These are phyloP conservation scores for Capitulum mitella DNA, from an alignment of 2,888 invertebrate species.

Conservation along the genomic window DNA sequence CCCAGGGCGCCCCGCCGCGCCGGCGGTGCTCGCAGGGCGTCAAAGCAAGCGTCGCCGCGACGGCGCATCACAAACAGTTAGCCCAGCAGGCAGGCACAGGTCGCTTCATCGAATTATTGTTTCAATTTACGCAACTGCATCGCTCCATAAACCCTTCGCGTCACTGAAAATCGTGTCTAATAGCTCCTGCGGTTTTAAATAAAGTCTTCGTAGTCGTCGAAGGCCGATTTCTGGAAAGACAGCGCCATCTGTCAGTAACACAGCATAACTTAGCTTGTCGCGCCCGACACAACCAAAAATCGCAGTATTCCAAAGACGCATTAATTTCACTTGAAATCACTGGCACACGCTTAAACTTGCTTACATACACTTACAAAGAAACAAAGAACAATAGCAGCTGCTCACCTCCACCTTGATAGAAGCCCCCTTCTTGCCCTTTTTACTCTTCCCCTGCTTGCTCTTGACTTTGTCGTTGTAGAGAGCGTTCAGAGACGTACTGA, in stretches of 20 bases:
- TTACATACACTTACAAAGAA: no score
- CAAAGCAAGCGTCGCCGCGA: neutral
- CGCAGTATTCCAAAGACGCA: no score
- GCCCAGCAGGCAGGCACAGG: no score
- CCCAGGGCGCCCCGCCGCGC: neutral
- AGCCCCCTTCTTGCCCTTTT: slow-evolving; percentile 33
- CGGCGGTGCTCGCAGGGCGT: neutral
- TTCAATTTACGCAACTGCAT: neutral
- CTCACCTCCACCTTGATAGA: neutral
- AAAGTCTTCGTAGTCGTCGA: slow-evolving; percentile 6
- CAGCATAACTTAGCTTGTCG: no score
- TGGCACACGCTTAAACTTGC: no score
- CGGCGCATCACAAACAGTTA: no score
- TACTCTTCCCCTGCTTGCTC: slow-evolving; percentile 33
- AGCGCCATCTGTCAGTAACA: neutral
- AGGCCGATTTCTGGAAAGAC: neutral
- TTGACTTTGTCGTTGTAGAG: slow-evolving; percentile 36
- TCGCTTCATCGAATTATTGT: no score
- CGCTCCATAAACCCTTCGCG: neutral
- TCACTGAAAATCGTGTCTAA: neutral
- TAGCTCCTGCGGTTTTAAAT: neutral
- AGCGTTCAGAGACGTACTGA: slow-evolving; percentile 33
- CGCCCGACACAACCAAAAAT: no score
- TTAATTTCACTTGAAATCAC: no score
- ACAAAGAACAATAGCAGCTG: no score